Conservation (phyloP, 1,140 invertebrate species). For the Nephila pilipes region DNA sequence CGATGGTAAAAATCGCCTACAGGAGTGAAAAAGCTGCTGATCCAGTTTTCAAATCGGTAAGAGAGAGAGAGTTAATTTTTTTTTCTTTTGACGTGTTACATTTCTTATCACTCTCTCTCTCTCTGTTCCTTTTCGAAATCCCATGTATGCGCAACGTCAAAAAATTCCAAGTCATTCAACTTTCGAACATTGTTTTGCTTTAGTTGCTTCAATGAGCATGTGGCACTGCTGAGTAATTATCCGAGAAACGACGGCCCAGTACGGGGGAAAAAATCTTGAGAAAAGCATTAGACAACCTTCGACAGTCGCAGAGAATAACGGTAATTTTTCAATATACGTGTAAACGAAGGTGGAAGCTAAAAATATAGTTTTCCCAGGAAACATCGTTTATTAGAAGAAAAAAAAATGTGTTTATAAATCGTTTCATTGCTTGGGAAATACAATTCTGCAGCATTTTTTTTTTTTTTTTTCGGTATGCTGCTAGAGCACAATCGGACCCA, state of each 20-base stretch:
- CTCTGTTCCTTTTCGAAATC: neutral
- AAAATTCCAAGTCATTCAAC: constrained; percentile 21
- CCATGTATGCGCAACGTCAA: neutral
- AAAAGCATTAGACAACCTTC: neutral
- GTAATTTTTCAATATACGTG: constrained; percentile 2
- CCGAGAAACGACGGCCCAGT: neutral
- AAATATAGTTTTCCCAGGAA: neutral
- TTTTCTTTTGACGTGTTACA: neutral
- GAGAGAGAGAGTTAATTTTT: neutral
- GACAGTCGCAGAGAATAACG: neutral
- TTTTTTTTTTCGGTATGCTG: too few relatives aligned
- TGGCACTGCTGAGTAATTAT: constrained; percentile 41
- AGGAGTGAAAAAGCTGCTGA: neutral
- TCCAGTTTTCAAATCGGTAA: neutral
- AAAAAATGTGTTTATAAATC: neutral
- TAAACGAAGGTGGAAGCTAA: constrained; percentile 7
- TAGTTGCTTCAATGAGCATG: constrained; percentile 20
- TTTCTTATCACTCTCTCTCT: neutral
- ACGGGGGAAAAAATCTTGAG: neutral
- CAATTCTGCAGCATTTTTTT: neutral
- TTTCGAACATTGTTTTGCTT: constrained; percentile 13
- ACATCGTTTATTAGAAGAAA: neutral
- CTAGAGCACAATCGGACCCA: too few relatives aligned
- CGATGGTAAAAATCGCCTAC: neutral
- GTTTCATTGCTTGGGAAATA: neutral